Conservation (phyloP, 2,797 vertebrate genomes). For the Pempheris klunzingeri region DNA sequence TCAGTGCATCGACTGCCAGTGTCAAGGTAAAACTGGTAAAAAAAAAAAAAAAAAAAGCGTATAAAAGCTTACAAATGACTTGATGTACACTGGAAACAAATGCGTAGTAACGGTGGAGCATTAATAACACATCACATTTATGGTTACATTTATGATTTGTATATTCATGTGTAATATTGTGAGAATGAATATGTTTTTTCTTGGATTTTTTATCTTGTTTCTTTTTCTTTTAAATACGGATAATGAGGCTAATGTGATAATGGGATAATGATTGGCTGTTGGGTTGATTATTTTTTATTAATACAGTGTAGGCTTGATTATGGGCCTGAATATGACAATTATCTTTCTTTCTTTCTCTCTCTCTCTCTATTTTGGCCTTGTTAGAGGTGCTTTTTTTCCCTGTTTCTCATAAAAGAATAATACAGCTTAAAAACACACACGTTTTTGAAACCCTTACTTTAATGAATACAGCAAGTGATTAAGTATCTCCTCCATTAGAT, state of each 20-base stretch:
- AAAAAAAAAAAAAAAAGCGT: no score
- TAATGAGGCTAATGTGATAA: background rate
- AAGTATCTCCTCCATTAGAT: constrained; percentile 82
- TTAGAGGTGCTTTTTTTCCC: background rate
- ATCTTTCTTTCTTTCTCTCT: background rate
- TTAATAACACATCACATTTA: no score
- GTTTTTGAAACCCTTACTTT: background rate
- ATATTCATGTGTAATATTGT: no score
- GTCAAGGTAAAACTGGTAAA: no score
- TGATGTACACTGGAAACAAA: background rate
- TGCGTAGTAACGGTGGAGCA: background rate
- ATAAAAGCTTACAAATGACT: background rate
- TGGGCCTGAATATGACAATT: background rate
- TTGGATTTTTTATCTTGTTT: background rate
- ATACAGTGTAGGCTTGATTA: background rate
- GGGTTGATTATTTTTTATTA: background rate
- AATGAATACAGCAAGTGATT: background rate
- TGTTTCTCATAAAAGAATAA: background rate
- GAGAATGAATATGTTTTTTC: no score
- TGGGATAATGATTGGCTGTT: background rate
- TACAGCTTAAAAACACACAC: background rate
- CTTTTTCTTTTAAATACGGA: background rate
- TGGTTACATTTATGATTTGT: no score
- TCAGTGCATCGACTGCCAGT: no score
- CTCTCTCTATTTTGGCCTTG: background rate